Percentiles rank a stretch among this genome's conserved stretches.
phyloP scores from a whole-genome alignment of 1,140 invertebrate genomes.

The Acromyrmex echinatior region DNA sequence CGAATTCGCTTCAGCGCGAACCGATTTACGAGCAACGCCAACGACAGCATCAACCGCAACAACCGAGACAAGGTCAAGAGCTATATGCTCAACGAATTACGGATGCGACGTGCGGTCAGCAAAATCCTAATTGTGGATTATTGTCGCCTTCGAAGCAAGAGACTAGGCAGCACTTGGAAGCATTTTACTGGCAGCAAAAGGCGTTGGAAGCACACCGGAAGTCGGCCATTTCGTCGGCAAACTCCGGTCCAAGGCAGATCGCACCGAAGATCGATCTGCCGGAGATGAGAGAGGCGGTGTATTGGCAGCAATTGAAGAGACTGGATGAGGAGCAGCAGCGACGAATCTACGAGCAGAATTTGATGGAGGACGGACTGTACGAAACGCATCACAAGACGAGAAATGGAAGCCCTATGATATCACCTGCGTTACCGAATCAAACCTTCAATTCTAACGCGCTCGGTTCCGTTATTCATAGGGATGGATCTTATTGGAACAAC shows the following conservation, averaged over 20 bases:
- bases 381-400: not conserved
- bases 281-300: slow-evolving; percentile 81
- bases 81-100: slow-evolving; percentile 19
- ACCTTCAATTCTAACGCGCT: not conserved
- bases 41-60: slow-evolving; percentile 10
- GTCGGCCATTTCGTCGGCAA: slow-evolving; percentile 47
- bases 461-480: slow-evolving; percentile 38
- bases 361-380: slow-evolving; percentile 60
- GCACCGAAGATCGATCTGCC: slow-evolving; percentile 74
- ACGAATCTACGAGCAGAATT: slow-evolving; percentile 81
- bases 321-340: slow-evolving; percentile 83
- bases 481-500: slow-evolving; percentile 66
- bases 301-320: slow-evolving; percentile 84
- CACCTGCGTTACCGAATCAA: not conserved
- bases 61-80: slow-evolving; percentile 29
- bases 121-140: not conserved
- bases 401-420: not conserved
- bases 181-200: slow-evolving; percentile 84
- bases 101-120: slow-evolving; percentile 33
- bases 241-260: slow-evolving; percentile 25
- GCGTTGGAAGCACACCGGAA: slow-evolving; percentile 80
- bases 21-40: slow-evolving; percentile 25
- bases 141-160: slow-evolving; percentile 81
- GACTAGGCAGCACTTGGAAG: slow-evolving; percentile 82
- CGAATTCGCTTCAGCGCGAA: slow-evolving; percentile 33